Evolutionary conservation across 2,888 invertebrate genomes (phyloP).

Genomic region (Sesia bembeciformis): DNA sequence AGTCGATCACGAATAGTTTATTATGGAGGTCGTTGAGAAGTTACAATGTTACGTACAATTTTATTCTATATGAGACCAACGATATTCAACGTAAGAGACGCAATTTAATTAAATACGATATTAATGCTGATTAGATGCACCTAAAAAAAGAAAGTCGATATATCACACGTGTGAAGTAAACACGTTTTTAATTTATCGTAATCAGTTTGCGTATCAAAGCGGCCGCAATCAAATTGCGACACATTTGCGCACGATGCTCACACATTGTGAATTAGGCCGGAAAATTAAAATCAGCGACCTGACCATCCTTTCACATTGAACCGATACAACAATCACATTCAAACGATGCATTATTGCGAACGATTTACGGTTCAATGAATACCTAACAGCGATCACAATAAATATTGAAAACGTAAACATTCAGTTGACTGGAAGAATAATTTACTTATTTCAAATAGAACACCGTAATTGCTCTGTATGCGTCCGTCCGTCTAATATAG

Average conservation of each 20-base stretch:
- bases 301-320: constrained; percentile 49
- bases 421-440: not conserved
- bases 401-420: not conserved
- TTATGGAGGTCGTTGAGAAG: constrained; percentile 6
- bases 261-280: constrained; percentile 51
- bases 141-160: not conserved
- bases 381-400: not conserved
- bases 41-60: constrained; percentile 1
- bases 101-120: not conserved
- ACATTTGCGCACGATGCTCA: constrained; percentile 24
- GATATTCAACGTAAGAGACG: not conserved
- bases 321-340: constrained; percentile 26
- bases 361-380: not conserved
- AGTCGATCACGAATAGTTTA: constrained; percentile 11
- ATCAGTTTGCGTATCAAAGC: constrained; percentile 30
- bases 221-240: constrained; percentile 40
- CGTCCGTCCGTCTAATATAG: constrained; percentile 7
- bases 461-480: not conserved
- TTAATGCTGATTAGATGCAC: not conserved
- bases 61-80: not conserved
- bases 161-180: constrained; percentile 5
- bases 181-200: constrained; percentile 24
- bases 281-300: constrained; percentile 40
- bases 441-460: too few species aligned
- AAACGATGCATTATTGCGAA: constrained; percentile 9